Conservation (phyloP, 2,888 invertebrate species). For the Pegoplata infirma region DNA sequence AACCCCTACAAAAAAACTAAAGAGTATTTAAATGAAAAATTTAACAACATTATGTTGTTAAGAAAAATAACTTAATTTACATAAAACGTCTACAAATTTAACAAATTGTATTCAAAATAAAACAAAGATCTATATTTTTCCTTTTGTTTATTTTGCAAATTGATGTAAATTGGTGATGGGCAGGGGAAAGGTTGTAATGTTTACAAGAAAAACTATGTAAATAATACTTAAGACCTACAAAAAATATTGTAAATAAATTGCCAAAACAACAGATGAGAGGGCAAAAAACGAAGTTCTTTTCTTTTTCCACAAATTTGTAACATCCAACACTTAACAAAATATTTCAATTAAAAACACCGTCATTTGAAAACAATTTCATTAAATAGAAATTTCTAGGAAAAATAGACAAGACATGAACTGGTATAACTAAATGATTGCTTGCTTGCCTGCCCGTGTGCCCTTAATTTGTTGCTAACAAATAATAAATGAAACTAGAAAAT, state of each 20-base stretch:
- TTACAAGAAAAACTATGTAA: background rate
- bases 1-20: too few relatives aligned
- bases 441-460: too few relatives aligned
- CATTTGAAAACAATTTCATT: background rate
- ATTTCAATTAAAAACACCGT: background rate
- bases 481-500: background rate
- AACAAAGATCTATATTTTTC: conserved; percentile 6
- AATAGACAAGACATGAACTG: background rate
- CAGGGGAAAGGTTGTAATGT: too few relatives aligned
- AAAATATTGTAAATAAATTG: background rate
- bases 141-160: background rate
- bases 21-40: background rate
- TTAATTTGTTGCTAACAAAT: conserved; percentile 4
- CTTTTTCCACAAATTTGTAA: too few relatives aligned
- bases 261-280: background rate
- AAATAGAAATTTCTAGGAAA: too few relatives aligned
- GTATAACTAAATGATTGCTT: background rate
- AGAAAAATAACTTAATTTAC: background rate
- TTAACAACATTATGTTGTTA: background rate
- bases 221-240: conserved; percentile 6
- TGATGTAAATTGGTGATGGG: too few relatives aligned
- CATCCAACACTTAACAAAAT: background rate
- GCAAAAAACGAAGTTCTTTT: background rate
- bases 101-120: background rate
- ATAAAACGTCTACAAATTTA: background rate